These are phyloP conservation scores for Syngnathus rostellatus DNA, from an alignment of 2,797 vertebrate genomes.

Conservation along the genomic window DNA sequence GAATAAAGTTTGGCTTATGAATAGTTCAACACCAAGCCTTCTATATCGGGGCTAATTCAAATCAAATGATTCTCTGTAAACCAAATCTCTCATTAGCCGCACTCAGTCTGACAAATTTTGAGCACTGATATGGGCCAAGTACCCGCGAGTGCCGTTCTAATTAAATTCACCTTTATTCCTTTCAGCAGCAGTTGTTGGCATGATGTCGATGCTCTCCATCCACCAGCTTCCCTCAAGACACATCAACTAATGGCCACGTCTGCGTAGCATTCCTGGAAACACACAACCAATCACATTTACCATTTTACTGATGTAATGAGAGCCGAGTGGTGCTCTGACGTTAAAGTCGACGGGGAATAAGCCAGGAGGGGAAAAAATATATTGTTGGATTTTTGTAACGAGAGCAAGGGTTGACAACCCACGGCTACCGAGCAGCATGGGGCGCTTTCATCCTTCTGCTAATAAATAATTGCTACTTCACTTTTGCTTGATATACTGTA, in stretches of 20 bases:
- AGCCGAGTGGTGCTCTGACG: conserved; percentile 9
- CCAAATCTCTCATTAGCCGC: conserved; percentile 42
- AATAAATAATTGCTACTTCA: no score
- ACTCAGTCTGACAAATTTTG: conserved; percentile 29
- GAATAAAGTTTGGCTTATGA: background rate
- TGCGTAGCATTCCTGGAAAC: conserved; percentile 24
- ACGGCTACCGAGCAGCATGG: no score
- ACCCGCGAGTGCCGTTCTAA: conserved; percentile 35
- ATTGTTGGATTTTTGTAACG: background rate
- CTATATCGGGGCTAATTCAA: conserved; percentile 19
- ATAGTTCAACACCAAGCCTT: conserved; percentile 12
- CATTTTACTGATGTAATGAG: conserved; percentile 16
- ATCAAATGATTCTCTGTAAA: conserved; percentile 32
- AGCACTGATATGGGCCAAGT: conserved; percentile 22
- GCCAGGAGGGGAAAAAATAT: background rate
- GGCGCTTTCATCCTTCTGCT: no score
- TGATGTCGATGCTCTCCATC: conserved; percentile 14
- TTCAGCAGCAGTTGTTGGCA: conserved; percentile 38
- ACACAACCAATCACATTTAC: conserved; percentile 18
- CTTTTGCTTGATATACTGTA: no score
- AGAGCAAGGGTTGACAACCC: no score
- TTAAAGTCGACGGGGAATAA: background rate
- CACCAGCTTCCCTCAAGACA: conserved; percentile 25
- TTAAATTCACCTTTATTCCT: conserved; percentile 42
- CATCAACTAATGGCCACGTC: conserved; percentile 29